Evolutionary conservation across 2,888 invertebrate species (phyloP).

Genomic region (Cryptus armator): DNA sequence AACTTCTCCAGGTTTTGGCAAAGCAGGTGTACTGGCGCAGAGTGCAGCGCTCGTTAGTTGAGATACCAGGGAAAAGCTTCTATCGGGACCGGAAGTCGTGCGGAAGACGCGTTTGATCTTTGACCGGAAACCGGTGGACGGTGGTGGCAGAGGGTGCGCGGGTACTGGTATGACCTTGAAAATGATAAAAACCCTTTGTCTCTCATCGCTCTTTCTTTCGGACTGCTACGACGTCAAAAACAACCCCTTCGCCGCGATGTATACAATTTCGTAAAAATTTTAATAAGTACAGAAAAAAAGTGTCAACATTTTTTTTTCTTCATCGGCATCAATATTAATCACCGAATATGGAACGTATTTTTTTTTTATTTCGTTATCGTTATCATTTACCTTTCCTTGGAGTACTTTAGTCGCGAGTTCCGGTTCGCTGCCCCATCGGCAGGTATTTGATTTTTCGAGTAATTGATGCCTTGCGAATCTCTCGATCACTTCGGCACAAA

Average conservation of each 20-base stretch:
- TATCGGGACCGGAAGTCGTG: constrained; percentile 86
- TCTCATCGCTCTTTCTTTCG: too few relatives aligned
- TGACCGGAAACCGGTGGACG: constrained; percentile 86
- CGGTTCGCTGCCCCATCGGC: constrained; percentile 88
- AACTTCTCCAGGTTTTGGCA: constrained; percentile 86
- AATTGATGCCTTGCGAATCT: constrained; percentile 88
- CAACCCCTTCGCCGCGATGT: neutral
- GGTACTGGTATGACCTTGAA: constrained; percentile 69
- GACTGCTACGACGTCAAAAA: neutral
- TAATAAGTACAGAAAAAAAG: neutral
- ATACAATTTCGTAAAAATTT: neutral
- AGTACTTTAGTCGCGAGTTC: constrained; percentile 86
- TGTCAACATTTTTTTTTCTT: neutral
- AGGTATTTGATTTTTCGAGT: constrained; percentile 87
- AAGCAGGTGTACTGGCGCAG: constrained; percentile 88
- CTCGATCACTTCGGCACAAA: constrained; percentile 90
- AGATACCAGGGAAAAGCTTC: constrained; percentile 86
- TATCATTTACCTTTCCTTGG: constrained; percentile 84
- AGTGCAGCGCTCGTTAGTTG: constrained; percentile 88
- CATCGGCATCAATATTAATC: neutral
- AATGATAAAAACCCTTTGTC: neutral
- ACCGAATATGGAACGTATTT: constrained; percentile 50
- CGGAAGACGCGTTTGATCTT: constrained; percentile 87
- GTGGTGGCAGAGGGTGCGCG: constrained; percentile 73
- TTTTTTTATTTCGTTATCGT: neutral